Base-by-base conservation (phyloP, 1,140 invertebrate species). In the Nixonia krombeini region DNA sequence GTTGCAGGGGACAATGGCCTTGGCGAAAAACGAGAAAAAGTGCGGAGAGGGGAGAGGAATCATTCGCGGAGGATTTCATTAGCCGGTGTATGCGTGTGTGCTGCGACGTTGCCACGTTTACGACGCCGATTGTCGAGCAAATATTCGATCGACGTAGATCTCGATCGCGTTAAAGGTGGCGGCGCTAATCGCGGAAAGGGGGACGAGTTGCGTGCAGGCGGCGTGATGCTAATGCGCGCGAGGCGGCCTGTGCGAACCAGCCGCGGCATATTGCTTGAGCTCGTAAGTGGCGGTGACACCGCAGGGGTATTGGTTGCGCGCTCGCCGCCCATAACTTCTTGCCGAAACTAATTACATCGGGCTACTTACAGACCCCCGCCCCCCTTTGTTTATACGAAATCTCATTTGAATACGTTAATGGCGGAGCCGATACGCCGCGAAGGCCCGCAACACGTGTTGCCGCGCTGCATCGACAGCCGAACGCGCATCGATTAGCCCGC, bases 271-370 rank as follows among this genome's bases (percentile, higher is more conserved):
- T 40, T 17, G 26, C 46, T 41, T 31, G 28, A 42, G 9, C 25
- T 13, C 41, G 31, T 42, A 17, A 42, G 49, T 58, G 49, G 29
- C 35, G 50, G 28, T 18, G 53, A 53, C 7, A 49, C 35, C 18
- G 15, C 38, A 26, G 56, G 51, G 38, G 37, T 51, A 41, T 12
- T 38, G 35, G 33, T 4, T 46, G 17, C 44, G 15, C 44, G 7
- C 12, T 46, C 44, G 16, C 17, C 7, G 41, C 62, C 29, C 35
- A 70, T 76, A 76, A 77, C 57, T 76, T 67, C 66, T 74, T 47
- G 35, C 40, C 62, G 65, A 79, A 79, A 79, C 75, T 77, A 79
- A 79, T 77, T 79, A 79, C 62, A 35, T 29, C 51, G 44, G 59
- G 59, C 59, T 72, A 74, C 76, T 78, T 78, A 40, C 18, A 74